Base-by-base conservation (phyloP, 2,797 vertebrate species). In the Brotula barbata region DNA sequence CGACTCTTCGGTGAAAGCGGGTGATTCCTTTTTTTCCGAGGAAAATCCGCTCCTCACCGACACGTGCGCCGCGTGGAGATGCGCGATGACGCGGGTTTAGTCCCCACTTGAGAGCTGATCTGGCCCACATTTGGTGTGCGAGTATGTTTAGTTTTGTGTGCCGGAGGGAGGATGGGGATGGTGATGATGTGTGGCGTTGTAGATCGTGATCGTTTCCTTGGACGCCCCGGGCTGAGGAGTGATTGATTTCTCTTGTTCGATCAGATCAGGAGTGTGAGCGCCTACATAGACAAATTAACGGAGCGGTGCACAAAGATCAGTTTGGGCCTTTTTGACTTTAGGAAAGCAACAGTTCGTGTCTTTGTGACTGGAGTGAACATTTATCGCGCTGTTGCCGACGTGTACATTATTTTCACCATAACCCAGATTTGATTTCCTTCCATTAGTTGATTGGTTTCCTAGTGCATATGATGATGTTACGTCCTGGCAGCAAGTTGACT, bases 391-490 rank as follows among this genome's bases (percentile, higher is more conserved):
- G n/a, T n/a, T n/a, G n/a, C n/a, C n/a, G n/a, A n/a, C n/a, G n/a
- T n/a, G n/a, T 28, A 28, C 7, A 7, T 33, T 7, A 7, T 33
- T 6, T 33, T 11, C 9, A 7, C 31, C 31, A n/a, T 16, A 36
- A 49, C 1, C 19, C 60, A 58, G 42, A 44, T 59, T 43, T 60
- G 58, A 56, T 61, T 56, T 13, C 34, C 41, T 48, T 56, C 73
- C 78, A 71, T 76, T 61, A 60, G 64, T 17, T 77, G 71, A 79
- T 77, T 71, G 54, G 45, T 63, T 73, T 22, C 47, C 33, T 8
- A 5, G 49, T 7, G 22, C 6, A 25, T 7, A 46, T 46, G 4
- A 8, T 28, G 25, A 23, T 46, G 42, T 44, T 44, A 13, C 23
- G 12, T 33, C 31, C 31, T 33, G 31, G 19, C 43, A 22, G 15